Base-by-base conservation (phyloP, 2,888 invertebrate species). In the Stegophylla sp. region DNA sequence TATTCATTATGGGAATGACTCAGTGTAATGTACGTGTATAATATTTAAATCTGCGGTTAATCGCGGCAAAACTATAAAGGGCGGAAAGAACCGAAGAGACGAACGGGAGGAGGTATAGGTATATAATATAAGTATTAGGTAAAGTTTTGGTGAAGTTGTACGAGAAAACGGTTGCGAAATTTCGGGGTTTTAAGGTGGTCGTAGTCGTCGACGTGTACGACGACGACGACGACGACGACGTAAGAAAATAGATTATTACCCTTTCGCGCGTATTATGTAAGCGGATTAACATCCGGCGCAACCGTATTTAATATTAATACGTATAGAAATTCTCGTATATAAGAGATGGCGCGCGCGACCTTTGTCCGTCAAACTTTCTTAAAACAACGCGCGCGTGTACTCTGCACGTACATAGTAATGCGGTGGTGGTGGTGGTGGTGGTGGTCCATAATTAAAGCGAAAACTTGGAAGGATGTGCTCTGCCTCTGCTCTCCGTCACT, bases 351-450 rank as follows among this genome's bases (percentile, higher is more conserved):
- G 41, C 61, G 74, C 34, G 48, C 34, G 53, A 59, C 69, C 77
- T 69, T 69, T 61, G 77, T 79, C 77, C 77, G 69, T 79, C 69
- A 79, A 79, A 79, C 61, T 79, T 79, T 79, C 77, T 69, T 79
- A 79, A 79, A 69, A 77, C 77, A 45, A 20, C 59, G 26, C 1
- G 26, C 1, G 1, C 23, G 9, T 20, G 3, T 15, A 45, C 1
- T 17, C 1, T 48, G n/a, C 15, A 66, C 51, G 7, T 28, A 26
- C n/a, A 59, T 43, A 56, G 13, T 69, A 28, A 59, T 20, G 51
- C 17, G 28, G 7, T 34, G 45, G 13, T 45, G 45, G 45, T 15
- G 45, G 23, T 23, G 17, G 53, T 26, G 59, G 45, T 12, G n/a
- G 63, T 28, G 64, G 69, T 69, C 56, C 67, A 53, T 69, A 79